phyloP scores from a whole-genome alignment of 2,888 invertebrate species.

The Scaptodrosophila latifasciaeformis region DNA sequence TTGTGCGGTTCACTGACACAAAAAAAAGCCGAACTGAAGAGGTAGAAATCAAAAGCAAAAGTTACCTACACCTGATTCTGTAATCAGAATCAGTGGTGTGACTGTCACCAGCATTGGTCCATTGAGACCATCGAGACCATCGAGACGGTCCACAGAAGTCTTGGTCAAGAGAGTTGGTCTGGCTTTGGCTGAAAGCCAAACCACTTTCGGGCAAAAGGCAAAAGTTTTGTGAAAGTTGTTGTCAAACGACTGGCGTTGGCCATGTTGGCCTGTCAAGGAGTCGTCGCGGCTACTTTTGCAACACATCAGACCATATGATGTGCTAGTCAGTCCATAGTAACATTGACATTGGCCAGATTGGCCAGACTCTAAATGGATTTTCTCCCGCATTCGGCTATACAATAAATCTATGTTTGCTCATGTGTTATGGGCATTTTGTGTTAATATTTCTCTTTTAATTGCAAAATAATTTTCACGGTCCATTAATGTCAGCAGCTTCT shows the following conservation, averaged over 20 bases:
- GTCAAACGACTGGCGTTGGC: conserved; percentile 22
- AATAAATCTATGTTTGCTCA: conserved; percentile 23
- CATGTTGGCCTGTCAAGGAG: conserved; percentile 53
- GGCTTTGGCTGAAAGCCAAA: conserved; percentile 2
- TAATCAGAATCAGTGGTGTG: conserved; percentile 65
- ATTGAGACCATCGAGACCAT: not conserved
- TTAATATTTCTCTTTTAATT: conserved; percentile 14
- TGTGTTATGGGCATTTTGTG: conserved; percentile 27
- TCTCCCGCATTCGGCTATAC: conserved; percentile 35
- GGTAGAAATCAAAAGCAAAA: conserved; percentile 48
- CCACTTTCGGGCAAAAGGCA: conserved; percentile 35
- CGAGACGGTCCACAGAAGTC: not conserved
- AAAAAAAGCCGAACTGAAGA: conserved; percentile 16
- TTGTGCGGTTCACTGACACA: conserved; percentile 57
- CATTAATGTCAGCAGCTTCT: conserved; percentile 12
- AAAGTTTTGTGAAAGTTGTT: conserved; percentile 66
- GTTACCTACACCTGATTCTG: conserved; percentile 68
- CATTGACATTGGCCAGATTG: not conserved
- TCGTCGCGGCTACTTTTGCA: conserved; percentile 18
- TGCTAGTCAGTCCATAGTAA: conserved; percentile 1
- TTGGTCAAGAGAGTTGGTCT: too few relatives aligned
- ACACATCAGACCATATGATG: conserved; percentile 36
- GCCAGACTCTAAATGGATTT: conserved; percentile 29
- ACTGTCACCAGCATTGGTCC: conserved; percentile 10
- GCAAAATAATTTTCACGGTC: conserved; percentile 26